phyloP scores from a whole-genome alignment of 1,140 invertebrate species.

The Hyles vespertilio region DNA sequence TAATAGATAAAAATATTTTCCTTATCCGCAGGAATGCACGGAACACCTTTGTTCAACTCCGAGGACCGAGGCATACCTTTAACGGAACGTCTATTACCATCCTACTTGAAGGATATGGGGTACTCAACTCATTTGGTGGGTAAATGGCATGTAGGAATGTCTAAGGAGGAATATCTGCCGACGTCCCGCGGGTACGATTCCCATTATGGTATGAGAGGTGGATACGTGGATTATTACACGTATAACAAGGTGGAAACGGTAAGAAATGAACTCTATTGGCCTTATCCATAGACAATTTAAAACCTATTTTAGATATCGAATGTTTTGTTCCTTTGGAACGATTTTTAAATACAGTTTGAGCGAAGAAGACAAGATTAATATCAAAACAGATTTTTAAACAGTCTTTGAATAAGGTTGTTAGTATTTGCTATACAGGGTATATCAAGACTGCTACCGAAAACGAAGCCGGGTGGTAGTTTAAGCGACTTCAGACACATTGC shows the following conservation, averaged over 20 bases:
- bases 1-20: not conserved
- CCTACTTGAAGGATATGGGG: conserved; percentile 83
- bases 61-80: conserved; percentile 84
- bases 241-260: conserved; percentile 75
- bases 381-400: too few relatives aligned
- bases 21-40: conserved; percentile 85
- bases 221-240: conserved; percentile 88
- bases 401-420: too few relatives aligned
- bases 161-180: conserved; percentile 82
- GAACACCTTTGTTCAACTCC: conserved; percentile 83
- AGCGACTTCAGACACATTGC: too few relatives aligned
- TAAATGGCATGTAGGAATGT: conserved; percentile 91
- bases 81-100: conserved; percentile 81
- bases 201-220: conserved; percentile 89
- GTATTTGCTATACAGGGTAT: too few relatives aligned
- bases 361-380: too few relatives aligned
- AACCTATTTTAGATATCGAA: not conserved
- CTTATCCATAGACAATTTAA: too few relatives aligned
- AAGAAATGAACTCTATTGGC: conserved; percentile 15
- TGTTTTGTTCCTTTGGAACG: too few relatives aligned
- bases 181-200: conserved; percentile 86
- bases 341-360: too few relatives aligned
- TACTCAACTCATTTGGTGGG: conserved; percentile 89
- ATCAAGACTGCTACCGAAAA: too few relatives aligned
- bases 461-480: too few relatives aligned